Percentiles rank a stretch among this genome's conserved stretches.
Conservation (phyloP, 1,140 invertebrate genomes). For the Zaprionus taronus region DNA sequence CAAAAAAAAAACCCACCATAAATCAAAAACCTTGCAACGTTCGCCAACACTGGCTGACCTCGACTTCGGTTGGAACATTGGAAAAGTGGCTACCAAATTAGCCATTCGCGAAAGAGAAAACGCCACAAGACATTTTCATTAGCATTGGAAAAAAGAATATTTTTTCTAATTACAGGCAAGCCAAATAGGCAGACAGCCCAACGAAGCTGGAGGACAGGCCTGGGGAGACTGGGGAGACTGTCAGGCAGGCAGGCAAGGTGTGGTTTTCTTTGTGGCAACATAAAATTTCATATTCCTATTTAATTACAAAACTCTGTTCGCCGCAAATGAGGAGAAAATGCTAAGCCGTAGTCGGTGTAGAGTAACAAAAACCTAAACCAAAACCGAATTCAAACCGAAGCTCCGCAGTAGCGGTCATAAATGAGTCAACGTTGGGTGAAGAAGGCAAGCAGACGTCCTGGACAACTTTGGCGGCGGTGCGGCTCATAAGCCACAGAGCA, state of each 20-base stretch:
- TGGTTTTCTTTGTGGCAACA: constrained; percentile 46
- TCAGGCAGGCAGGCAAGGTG: constrained; percentile 23
- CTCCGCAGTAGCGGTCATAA: constrained; percentile 63
- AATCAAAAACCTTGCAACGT: neutral
- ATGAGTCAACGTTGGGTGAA: constrained; percentile 69
- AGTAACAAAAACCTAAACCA: neutral
- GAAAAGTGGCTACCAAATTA: constrained; percentile 11
- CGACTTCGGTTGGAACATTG: neutral
- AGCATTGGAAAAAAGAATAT: constrained; percentile 10
- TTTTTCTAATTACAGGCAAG: constrained; percentile 54
- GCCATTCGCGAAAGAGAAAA: constrained; percentile 27
- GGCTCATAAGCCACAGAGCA: constrained; percentile 63
- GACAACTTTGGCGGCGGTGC: constrained; percentile 27
- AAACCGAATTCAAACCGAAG: constrained; percentile 9
- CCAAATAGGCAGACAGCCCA: neutral
- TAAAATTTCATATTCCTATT: constrained; percentile 78
- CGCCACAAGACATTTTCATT: constrained; percentile 25
- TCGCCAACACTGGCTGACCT: constrained; percentile 13
- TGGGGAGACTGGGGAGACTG: constrained; percentile 5
- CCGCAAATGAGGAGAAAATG: constrained; percentile 59
- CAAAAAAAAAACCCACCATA: neutral
- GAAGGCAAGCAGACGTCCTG: constrained; percentile 24
- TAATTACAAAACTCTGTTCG: constrained; percentile 58
- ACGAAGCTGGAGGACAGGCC: neutral
- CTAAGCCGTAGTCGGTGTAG: constrained; percentile 1